Conservation (phyloP, 2,888 invertebrate genomes). For the Caradrina clavipalpis region DNA sequence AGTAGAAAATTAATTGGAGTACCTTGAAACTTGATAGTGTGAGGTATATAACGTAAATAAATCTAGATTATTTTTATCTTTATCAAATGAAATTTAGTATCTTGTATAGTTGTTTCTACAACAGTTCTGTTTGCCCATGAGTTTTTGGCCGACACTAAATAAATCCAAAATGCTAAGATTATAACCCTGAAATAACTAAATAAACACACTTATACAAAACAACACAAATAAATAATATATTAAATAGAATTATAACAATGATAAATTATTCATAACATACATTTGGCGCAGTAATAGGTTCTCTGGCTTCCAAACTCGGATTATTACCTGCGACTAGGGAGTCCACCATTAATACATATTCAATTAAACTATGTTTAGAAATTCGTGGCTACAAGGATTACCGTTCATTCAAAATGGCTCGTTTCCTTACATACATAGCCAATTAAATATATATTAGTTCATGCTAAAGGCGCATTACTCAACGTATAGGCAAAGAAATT, state of each 20-base stretch:
- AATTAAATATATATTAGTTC: slow-evolving; percentile 72
- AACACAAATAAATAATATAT: slow-evolving; percentile 36
- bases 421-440: slow-evolving; percentile 63
- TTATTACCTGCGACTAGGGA: too few relatives aligned
- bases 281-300: too few relatives aligned
- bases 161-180: neutral
- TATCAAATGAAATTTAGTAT: neutral
- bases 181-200: neutral
- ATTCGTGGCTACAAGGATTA: neutral
- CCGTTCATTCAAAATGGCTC: slow-evolving; percentile 54
- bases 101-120: neutral
- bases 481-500: slow-evolving; percentile 66
- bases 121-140: neutral
- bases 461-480: slow-evolving; percentile 68
- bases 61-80: slow-evolving; percentile 6
- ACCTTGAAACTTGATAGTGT: neutral
- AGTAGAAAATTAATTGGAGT: slow-evolving; percentile 38
- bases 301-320: too few relatives aligned
- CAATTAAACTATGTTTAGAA: too few relatives aligned
- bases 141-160: neutral
- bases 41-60: neutral
- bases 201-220: slow-evolving; percentile 13
- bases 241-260: too few relatives aligned
- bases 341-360: too few relatives aligned
- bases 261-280: too few relatives aligned